phyloP scores from a whole-genome alignment of 2,797 vertebrate genomes.

The Cyclopterus lumpus region DNA sequence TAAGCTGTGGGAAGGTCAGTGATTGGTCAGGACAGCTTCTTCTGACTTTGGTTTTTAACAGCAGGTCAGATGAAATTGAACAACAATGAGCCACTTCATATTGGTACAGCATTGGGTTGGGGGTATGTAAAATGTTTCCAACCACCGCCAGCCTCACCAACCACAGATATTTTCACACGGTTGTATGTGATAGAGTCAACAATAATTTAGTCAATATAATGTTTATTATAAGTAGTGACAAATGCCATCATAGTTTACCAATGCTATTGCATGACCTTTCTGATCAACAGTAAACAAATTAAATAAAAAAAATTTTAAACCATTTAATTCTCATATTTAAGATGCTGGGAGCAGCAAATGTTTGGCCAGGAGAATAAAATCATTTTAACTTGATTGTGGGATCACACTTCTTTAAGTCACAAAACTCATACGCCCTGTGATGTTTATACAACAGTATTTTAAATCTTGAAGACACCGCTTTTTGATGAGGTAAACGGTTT shows the following conservation, averaged over 20 bases:
- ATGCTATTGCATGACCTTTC: not conserved
- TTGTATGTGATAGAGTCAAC: not conserved
- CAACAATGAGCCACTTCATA: not conserved
- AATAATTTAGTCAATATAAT: not conserved
- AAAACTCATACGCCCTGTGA: not conserved
- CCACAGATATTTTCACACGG: not conserved
- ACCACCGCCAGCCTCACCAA: not conserved
- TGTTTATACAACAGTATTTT: not conserved
- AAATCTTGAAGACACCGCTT: not conserved
- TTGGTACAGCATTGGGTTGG: not conserved
- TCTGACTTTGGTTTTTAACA: conserved; percentile 14
- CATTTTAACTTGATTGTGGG: not conserved
- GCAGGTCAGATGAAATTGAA: not conserved
- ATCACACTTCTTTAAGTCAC: not conserved
- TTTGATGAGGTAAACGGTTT: not conserved
- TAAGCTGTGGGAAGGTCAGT: not conserved
- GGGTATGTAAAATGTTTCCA: not conserved
- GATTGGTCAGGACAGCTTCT: not conserved
- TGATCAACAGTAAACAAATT: not conserved
- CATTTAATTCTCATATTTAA: not conserved
- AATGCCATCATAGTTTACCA: not conserved
- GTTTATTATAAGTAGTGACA: not conserved
- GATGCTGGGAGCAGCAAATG: not conserved
- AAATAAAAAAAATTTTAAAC: not conserved
- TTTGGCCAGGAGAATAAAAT: not conserved